Percentiles rank a stretch among this genome's conserved stretches.
Evolutionary conservation across 2,797 vertebrate species (phyloP).

Genomic region (Sebastes wilsoni): DNA sequence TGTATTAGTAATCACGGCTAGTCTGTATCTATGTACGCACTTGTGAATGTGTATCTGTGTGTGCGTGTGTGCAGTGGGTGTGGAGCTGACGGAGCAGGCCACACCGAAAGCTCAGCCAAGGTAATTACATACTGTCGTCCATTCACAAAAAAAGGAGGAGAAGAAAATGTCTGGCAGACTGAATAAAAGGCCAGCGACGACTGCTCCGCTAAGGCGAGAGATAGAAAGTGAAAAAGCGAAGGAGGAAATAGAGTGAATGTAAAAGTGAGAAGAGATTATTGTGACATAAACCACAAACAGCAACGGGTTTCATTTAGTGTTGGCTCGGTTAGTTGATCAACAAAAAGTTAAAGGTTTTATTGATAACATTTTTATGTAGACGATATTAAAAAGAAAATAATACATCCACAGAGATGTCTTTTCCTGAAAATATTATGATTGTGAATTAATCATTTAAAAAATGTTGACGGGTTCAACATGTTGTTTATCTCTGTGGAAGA

Average conservation of each 20-base stretch:
- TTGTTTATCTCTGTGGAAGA: no score
- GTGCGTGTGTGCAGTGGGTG: slow-evolving; percentile 68
- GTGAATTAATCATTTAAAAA: no score
- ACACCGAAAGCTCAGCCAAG: slow-evolving; percentile 74
- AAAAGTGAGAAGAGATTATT: slow-evolving; percentile 1
- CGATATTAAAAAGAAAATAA: no score
- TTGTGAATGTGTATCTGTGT: background rate
- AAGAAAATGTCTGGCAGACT: slow-evolving; percentile 35
- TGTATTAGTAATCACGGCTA: slow-evolving; percentile 23
- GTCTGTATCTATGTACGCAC: slow-evolving; percentile 52
- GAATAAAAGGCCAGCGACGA: slow-evolving; percentile 16
- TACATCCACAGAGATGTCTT: no score
- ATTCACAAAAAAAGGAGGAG: slow-evolving; percentile 73
- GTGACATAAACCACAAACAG: background rate
- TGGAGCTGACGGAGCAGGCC: slow-evolving; percentile 80
- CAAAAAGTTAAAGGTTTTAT: background rate
- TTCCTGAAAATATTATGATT: no score
- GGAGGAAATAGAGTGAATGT: background rate
- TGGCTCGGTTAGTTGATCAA: background rate
- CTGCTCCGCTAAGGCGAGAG: background rate
- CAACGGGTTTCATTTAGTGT: background rate
- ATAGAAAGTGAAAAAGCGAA: slow-evolving; percentile 46
- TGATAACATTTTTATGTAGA: no score
- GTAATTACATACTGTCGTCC: slow-evolving; percentile 79
- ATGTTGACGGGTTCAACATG: accelerated